Base-by-base conservation (phyloP, 2,113 vertebrate genomes). In the Mugil cephalus region DNA sequence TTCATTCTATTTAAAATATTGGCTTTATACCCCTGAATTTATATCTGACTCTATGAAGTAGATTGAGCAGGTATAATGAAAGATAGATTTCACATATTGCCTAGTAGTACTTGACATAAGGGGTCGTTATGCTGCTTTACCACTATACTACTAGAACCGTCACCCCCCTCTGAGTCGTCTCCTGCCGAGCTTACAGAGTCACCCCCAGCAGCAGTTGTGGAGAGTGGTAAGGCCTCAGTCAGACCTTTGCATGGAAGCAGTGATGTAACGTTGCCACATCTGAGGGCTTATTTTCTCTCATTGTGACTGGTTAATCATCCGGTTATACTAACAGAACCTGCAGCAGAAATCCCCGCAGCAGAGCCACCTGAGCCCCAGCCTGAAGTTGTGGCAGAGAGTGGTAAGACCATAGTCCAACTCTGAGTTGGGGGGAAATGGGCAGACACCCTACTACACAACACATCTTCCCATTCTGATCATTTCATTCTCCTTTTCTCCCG, bases 311-410 rank as follows among this genome's bases (percentile, higher is more conserved):
- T 64, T 4, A 24, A 74, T 53, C 35, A 75, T 77, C 13, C 58
- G 67, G 53, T 74, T 69, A n/a, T 47, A 73, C 67, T 80, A 74
- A 79, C 89, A 88, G 92, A 90, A 80, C 70, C 86, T 13, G 55
- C 76, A 61, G 77, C 64, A 85, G 89, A 89, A 72, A 72, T 43
- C 11, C 59, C 71, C 0, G 19, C 89, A 55, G 65, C 85, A 73
- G 78, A 82, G 54, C 58, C 79, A 8, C 8, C 70, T 8, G 79
- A 85, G 59, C 77, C 83, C 14, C 80, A 84, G 48, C 42, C 70
- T 19, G 59, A 74, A 64, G 79, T 74, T 39, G 74, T 80, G 74
- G 52, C 74, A 21, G 68, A 85, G 68, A 88, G 87, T 82, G 92
- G 91, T 94, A 91, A 93, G 87, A 78, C 39, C 46, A 34, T 10